These are phyloP conservation scores for Folsomia manolachei DNA, from an alignment of 2,888 invertebrate genomes.

Conservation along the genomic window DNA sequence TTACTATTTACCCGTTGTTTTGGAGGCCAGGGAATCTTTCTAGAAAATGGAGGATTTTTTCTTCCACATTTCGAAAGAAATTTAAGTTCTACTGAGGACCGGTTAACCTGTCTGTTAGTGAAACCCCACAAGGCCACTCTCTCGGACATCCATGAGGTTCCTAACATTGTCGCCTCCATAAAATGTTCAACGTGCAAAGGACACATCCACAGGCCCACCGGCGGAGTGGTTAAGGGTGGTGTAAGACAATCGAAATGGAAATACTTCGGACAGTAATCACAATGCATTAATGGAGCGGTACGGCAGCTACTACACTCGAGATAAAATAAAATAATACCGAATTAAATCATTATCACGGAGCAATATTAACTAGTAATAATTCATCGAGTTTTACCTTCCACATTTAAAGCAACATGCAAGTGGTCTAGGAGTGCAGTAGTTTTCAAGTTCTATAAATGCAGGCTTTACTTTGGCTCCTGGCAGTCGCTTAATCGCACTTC, in stretches of 20 bases:
- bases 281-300: conserved; percentile 78
- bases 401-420: conserved; percentile 82
- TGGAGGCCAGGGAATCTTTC: conserved; percentile 54
- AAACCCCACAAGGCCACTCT: conserved; percentile 84
- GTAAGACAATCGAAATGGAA: conserved; percentile 93
- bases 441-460: conserved; percentile 58
- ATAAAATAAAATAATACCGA: conserved; percentile 8
- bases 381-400: conserved; percentile 55
- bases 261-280: conserved; percentile 86
- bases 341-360: too few species aligned
- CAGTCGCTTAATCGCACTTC: conserved; percentile 24
- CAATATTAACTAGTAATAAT: too few species aligned
- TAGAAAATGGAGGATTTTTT: conserved; percentile 71
- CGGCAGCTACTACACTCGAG: conserved; percentile 71
- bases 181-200: conserved; percentile 92
- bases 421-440: conserved; percentile 75
- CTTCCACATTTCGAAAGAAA: conserved; percentile 77
- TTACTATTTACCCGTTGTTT: neutral
- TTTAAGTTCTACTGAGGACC: conserved; percentile 79
- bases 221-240: conserved; percentile 84
- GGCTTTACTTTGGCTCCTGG: conserved; percentile 18
- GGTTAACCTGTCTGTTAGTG: conserved; percentile 76
- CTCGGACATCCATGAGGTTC: conserved; percentile 79
- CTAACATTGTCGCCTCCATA: conserved; percentile 75
- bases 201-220: conserved; percentile 94